Conservation (phyloP, 2,888 invertebrate species). For the Lathronympha strigana region DNA sequence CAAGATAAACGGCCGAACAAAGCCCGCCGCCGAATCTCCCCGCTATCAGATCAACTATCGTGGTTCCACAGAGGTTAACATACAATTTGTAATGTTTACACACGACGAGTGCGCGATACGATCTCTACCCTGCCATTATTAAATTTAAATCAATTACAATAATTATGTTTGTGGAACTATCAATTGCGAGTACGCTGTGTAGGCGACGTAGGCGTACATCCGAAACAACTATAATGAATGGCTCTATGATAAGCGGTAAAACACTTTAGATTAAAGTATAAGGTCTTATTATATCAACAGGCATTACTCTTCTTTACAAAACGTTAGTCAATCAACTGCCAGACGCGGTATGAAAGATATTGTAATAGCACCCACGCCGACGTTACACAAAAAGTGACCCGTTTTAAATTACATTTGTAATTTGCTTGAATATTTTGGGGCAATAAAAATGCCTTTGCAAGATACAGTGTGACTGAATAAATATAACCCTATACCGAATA, state of each 20-base stretch:
- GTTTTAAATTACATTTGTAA: conserved; percentile 17
- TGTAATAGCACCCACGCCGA: conserved; percentile 43
- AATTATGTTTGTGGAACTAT: conserved; percentile 71
- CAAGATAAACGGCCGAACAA: conserved; percentile 51
- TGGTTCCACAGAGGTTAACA: conserved; percentile 45
- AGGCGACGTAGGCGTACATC: conserved; percentile 70
- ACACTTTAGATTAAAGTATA: conserved; percentile 78
- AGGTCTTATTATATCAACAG: conserved; percentile 64
- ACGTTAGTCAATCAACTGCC: conserved; percentile 58
- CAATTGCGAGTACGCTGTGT: conserved; percentile 48
- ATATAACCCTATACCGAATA: background rate
- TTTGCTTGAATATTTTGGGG: background rate
- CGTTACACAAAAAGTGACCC: conserved; percentile 28
- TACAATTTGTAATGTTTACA: conserved; percentile 64
- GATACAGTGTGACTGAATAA: background rate
- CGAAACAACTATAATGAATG: conserved; percentile 73
- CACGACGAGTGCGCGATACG: conserved; percentile 59
- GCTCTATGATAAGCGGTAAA: conserved; percentile 72
- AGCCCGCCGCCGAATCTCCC: conserved; percentile 42
- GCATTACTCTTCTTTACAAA: conserved; percentile 56
- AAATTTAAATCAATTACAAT: conserved; percentile 81
- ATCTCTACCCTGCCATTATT: conserved; percentile 70
- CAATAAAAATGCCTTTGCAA: background rate
- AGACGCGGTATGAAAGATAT: conserved; percentile 39
- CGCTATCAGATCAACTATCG: conserved; percentile 43